phyloP scores from a whole-genome alignment of 2,113 vertebrate genomes.

The Caretta caretta region DNA sequence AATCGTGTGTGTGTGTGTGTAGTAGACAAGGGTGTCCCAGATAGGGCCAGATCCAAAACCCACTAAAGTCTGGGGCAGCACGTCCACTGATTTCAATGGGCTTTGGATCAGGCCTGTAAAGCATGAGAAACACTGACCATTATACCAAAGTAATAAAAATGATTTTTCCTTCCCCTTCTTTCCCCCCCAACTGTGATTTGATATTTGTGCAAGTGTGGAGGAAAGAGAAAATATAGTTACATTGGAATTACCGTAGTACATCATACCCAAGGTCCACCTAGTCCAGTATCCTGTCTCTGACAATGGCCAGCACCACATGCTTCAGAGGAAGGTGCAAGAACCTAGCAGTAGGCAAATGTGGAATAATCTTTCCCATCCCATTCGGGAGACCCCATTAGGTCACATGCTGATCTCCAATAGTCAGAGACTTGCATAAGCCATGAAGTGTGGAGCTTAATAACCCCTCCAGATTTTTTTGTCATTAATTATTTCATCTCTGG shows the following conservation, averaged over 20 bases:
- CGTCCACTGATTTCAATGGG: background rate
- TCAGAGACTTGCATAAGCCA: no score
- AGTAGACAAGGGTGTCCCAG: fast-evolving
- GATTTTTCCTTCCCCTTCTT: background rate
- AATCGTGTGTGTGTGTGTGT: fast-evolving
- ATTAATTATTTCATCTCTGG: no score
- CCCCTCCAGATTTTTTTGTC: no score
- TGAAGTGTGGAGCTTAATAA: no score
- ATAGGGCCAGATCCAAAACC: background rate
- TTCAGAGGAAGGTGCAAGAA: background rate
- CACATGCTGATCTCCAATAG: no score
- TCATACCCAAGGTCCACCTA: no score
- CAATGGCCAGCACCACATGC: background rate
- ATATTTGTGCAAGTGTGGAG: background rate
- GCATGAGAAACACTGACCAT: background rate
- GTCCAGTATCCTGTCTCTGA: no score
- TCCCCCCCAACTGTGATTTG: no score
- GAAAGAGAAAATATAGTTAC: background rate
- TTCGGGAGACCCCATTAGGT: no score
- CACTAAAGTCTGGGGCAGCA: background rate
- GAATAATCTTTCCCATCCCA: background rate
- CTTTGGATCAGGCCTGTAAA: background rate
- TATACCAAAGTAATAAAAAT: background rate
- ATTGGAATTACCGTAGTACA: background rate
- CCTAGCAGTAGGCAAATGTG: background rate